Percentiles rank a stretch among this genome's conserved stretches.
Conservation (phyloP, 2,797 vertebrate species). For the Microtus obscurus region DNA sequence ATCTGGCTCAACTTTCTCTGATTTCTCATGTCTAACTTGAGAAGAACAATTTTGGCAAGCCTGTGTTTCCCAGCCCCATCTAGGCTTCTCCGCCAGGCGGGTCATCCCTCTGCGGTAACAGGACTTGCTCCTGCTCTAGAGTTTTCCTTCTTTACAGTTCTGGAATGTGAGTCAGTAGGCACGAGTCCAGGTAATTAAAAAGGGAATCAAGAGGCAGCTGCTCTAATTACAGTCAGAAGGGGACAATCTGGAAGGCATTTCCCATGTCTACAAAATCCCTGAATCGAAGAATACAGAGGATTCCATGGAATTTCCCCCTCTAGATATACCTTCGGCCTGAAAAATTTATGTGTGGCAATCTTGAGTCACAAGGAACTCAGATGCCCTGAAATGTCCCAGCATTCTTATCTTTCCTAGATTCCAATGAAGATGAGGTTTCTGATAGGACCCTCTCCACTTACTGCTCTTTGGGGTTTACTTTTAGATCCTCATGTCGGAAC, state of each 20-base stretch:
- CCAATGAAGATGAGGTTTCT: background rate
- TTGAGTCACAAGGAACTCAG: conserved; percentile 20
- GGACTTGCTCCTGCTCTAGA: background rate
- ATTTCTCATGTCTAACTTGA: conserved; percentile 4
- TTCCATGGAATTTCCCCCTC: conserved; percentile 71
- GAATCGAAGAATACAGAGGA: conserved; percentile 56
- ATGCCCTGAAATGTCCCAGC: background rate
- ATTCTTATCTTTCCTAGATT: background rate
- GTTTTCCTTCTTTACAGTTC: background rate
- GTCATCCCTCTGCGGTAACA: background rate
- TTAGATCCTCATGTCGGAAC: conserved; percentile 99
- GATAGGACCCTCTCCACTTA: background rate
- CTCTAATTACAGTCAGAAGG: conserved; percentile 58
- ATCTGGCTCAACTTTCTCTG: background rate
- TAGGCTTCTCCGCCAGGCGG: background rate
- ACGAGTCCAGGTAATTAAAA: conserved; percentile 13
- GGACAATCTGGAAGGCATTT: conserved; percentile 73
- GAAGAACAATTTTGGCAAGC: conserved; percentile 16
- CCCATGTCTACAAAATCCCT: conserved; percentile 62
- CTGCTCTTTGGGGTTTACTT: conserved; percentile 46
- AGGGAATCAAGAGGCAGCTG: conserved; percentile 33
- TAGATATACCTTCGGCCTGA: background rate
- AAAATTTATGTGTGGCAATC: background rate
- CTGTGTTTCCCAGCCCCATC: background rate
- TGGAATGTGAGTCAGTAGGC: conserved; percentile 1